These are phyloP conservation scores for Callyntrura guangdongensis DNA, from an alignment of 2,888 invertebrate genomes.

Conservation along the genomic window DNA sequence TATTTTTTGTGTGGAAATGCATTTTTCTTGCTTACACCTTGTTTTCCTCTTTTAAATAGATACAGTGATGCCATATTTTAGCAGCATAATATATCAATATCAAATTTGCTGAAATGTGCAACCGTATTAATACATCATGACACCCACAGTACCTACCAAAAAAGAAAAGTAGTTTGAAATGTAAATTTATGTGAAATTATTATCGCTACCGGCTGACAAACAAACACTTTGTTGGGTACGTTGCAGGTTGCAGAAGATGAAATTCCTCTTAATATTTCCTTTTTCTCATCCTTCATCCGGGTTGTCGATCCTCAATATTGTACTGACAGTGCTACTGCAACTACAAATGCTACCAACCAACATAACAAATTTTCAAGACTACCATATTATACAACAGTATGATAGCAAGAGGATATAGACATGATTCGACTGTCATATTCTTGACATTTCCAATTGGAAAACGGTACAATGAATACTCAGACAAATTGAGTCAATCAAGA, in stretches of 20 bases:
- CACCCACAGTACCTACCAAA: not conserved
- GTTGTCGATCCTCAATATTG: conserved; percentile 58
- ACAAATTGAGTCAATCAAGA: conserved; percentile 69
- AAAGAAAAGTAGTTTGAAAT: conserved; percentile 25
- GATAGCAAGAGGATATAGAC: not conserved
- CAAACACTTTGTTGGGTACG: conserved; percentile 24
- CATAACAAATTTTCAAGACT: conserved; percentile 22
- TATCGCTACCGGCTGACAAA: conserved; percentile 7
- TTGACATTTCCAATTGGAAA: conserved; percentile 72
- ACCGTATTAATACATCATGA: not conserved
- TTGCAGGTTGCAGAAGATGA: not conserved
- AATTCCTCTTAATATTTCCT: not conserved
- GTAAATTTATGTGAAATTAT: conserved; percentile 52
- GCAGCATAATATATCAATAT: conserved; percentile 5
- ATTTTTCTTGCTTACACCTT: not conserved
- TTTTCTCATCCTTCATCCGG: conserved; percentile 51
- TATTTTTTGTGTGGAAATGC: conserved; percentile 23
- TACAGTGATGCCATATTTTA: not conserved
- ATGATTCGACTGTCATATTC: conserved; percentile 64
- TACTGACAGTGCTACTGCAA: conserved; percentile 26
- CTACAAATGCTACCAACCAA: conserved; percentile 6
- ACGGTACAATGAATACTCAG: conserved; percentile 42
- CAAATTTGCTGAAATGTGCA: not conserved
- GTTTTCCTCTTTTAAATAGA: not conserved
- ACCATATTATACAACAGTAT: not conserved